Percentiles rank a stretch among this genome's conserved stretches.
phyloP scores from a whole-genome alignment of 2,113 vertebrate genomes.

The Gulo gulo region DNA sequence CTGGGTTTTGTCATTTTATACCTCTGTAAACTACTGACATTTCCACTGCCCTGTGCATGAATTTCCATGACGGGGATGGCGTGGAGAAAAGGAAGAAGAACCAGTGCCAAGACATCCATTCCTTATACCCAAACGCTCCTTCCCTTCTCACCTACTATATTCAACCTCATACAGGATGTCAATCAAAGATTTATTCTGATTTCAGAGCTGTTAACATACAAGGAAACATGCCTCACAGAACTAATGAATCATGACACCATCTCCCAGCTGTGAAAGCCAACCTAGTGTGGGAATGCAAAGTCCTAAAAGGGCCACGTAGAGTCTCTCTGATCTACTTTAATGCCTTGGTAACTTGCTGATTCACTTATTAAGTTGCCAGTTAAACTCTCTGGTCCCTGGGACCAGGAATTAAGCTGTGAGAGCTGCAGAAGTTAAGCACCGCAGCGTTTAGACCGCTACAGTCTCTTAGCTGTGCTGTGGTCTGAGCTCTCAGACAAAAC shows the following conservation, averaged over 20 bases:
- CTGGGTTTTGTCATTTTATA: no score
- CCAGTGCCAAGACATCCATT: fast-evolving
- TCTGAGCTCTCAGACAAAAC: background rate
- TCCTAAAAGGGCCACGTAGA: background rate
- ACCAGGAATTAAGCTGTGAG: background rate
- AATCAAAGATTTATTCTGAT: background rate
- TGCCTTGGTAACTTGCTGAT: background rate
- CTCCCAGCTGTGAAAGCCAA: background rate
- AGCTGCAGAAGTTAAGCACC: no score
- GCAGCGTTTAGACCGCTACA: background rate
- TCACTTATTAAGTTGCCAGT: background rate
- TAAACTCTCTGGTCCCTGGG: background rate
- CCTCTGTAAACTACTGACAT: fast-evolving
- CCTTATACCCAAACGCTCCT: fast-evolving
- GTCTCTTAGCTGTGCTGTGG: background rate
- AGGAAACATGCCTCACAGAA: background rate
- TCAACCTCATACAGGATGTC: fast-evolving
- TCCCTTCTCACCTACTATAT: fast-evolving
- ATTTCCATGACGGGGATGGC: fast-evolving
- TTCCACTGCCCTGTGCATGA: fast-evolving
- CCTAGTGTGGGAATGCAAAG: fast-evolving
- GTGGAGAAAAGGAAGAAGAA: background rate
- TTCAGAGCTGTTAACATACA: background rate
- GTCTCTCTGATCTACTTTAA: background rate
- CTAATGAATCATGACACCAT: fast-evolving